Base-by-base conservation (phyloP, 2,797 vertebrate species). In the Discoglossus pictus region DNA sequence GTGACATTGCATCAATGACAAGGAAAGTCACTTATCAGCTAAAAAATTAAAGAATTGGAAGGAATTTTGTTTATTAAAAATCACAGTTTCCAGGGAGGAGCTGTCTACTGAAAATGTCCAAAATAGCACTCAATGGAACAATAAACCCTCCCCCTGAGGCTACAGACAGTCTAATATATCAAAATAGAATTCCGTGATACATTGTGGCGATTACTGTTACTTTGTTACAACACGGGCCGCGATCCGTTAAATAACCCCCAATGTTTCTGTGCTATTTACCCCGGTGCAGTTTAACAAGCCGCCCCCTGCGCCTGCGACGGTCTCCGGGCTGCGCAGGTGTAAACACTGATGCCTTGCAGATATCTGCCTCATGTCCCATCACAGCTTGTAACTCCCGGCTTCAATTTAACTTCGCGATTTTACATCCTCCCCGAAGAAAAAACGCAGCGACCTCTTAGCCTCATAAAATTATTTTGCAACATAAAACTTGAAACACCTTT, bases 181-280 rank as follows among this genome's bases (percentile, higher is more conserved):
- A n/a, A n/a, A n/a, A n/a, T n/a, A n/a, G n/a, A n/a, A n/a, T n/a
- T n/a, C n/a, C n/a, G n/a, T n/a, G n/a, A n/a, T n/a, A n/a, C n/a
- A n/a, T 40, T 71, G 80, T 85, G 75, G n/a, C n/a, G 35, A 13
- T 13, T 38, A 9, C 2, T 38, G 9, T 4, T 2, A 17, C 4
- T 18, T 17, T 7, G 1, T 1, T 44, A 17, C 7, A 17, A 17
- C 42, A 17, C 42, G 8, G 15, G 15, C 8, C 1, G 1, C 20
- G 1, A 15, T 47, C 25, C 54, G 31, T 51, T 69, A 61, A 91
- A 91, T 90, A 93, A 92, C 93, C 51, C 59, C 42, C 23, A 70
- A 48, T 40, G 51, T 62, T 63, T 61, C 59, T 48, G 31, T 63
- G 52, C 51, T 71, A 71, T 64, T 71, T 64, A 71, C 61, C 61